Base-by-base conservation (phyloP, 2,797 vertebrate genomes). In the Coranthus polyacanthus region DNA sequence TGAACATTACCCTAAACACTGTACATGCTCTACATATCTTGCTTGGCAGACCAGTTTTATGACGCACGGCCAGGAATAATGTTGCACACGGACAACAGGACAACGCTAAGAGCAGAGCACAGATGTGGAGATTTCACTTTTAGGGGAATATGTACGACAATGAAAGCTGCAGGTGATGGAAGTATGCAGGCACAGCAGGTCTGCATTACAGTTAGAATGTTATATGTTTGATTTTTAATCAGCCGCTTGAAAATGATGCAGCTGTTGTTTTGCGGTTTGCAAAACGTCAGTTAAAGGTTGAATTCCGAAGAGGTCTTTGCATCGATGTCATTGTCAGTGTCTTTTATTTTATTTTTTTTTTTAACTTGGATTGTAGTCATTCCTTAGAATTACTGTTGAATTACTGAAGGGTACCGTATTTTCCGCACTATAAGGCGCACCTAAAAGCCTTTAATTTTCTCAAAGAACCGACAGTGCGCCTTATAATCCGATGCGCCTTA, bases 1-100 rank as follows among this genome's bases (percentile, higher is more conserved):
- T 83, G 77, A 80, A 72, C 79, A 51, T 90, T 89, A 84, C 84
- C 81, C 83, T 83, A 82, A 88, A 89, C 3, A 26, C 24, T 26
- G 24, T 75, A 83, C 75, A 65, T 68, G 75, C 54, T 56, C 70
- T 69, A 74, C 46, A 84, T 66, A 80, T 78, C 59, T 68, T 47
- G 75, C 76, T 63, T 85, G 62, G 85, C 76, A 50, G 42, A 65
- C 29, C 43, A 15, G 50, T 65, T 81, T 84, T 74, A 75, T 89
- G 84, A 82, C 72, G 83, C 72, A 61, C 26, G 60, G 69, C 37
- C 45, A 53, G 39, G 44, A 74, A 65, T 66, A 66, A 45, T 55
- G 71, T 72, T 5, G 29, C 39, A 68, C 60, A 60, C 55, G 64
- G 58, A 52, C 66, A 71, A 53, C 36, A 36, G 47, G 37, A n/a